Percentiles rank a stretch among this genome's conserved stretches.
Evolutionary conservation across 2,888 invertebrate species (phyloP).

Genomic region (Dasysyrphus albostriatus): DNA sequence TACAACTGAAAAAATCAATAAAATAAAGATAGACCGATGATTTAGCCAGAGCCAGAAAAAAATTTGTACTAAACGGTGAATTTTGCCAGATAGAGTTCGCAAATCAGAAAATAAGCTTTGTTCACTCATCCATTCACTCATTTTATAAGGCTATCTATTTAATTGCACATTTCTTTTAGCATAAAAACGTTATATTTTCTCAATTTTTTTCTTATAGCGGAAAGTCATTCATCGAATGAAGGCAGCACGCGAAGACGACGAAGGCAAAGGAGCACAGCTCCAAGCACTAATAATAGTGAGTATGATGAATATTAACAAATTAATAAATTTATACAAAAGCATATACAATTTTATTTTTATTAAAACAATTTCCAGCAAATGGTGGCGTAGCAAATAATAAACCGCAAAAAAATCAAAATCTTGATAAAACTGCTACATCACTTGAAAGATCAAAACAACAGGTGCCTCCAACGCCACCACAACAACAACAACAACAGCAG

Average conservation of each 20-base stretch:
- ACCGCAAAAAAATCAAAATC: slow-evolving; percentile 81
- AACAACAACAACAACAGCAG: slow-evolving; percentile 64
- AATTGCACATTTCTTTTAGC: too few relatives aligned
- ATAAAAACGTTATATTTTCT: background rate
- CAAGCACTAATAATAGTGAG: slow-evolving; percentile 82
- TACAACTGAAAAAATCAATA: too few relatives aligned
- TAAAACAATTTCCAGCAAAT: slow-evolving; percentile 79
- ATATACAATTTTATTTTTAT: background rate
- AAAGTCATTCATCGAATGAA: slow-evolving; percentile 84
- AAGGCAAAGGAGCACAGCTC: slow-evolving; percentile 82
- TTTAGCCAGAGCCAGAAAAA: too few relatives aligned
- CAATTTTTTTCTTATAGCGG: slow-evolving; percentile 78
- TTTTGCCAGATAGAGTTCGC: too few relatives aligned
- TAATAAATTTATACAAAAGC: background rate
- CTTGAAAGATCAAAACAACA: slow-evolving; percentile 78
- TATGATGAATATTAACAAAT: slow-evolving; percentile 77
- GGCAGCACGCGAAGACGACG: slow-evolving; percentile 83
- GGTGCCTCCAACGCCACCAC: slow-evolving; percentile 60
- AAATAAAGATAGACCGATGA: too few relatives aligned
- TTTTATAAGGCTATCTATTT: too few relatives aligned
- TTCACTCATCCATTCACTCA: too few relatives aligned
- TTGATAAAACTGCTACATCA: slow-evolving; percentile 80
- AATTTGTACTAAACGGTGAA: too few relatives aligned
- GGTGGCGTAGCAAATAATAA: slow-evolving; percentile 82
- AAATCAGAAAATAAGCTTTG: too few relatives aligned